Percentiles rank a stretch among this genome's conserved stretches.
Evolutionary conservation across 2,113 vertebrate genomes (phyloP).

Genomic region (Buteo buteo): DNA sequence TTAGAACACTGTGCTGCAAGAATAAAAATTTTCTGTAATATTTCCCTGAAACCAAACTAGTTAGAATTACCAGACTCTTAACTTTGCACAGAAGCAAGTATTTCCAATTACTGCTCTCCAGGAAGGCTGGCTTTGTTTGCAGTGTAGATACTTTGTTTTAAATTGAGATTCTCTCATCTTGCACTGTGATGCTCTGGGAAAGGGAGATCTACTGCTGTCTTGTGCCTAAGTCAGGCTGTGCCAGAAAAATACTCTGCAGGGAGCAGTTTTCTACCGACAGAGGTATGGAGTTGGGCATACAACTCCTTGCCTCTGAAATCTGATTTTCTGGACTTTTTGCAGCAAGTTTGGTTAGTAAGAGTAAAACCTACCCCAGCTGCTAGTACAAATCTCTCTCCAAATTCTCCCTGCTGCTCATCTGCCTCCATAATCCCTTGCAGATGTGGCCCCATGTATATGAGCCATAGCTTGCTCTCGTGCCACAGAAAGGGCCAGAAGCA

Average conservation of each 20-base stretch:
- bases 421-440: not conserved
- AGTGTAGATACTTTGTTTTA: not conserved
- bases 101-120: not conserved
- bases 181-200: not conserved
- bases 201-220: not conserved
- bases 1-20: not conserved
- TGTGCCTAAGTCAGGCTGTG: not conserved
- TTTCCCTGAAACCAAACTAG: not conserved
- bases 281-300: fast-evolving
- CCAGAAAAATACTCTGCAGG: not conserved
- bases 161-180: not conserved
- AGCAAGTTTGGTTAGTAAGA: not conserved
- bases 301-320: not conserved
- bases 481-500: not conserved
- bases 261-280: not conserved
- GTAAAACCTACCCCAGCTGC: not conserved
- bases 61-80: not conserved
- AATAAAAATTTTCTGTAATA: not conserved
- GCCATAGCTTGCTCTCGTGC: not conserved
- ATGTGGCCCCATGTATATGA: fast-evolving
- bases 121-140: not conserved
- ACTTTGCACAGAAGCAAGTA: not conserved
- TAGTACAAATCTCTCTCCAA: not conserved
- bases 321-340: not conserved
- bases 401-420: not conserved